Evolutionary conservation across 2,888 invertebrate species (phyloP).

Genomic region (Neoscelio sp.): DNA sequence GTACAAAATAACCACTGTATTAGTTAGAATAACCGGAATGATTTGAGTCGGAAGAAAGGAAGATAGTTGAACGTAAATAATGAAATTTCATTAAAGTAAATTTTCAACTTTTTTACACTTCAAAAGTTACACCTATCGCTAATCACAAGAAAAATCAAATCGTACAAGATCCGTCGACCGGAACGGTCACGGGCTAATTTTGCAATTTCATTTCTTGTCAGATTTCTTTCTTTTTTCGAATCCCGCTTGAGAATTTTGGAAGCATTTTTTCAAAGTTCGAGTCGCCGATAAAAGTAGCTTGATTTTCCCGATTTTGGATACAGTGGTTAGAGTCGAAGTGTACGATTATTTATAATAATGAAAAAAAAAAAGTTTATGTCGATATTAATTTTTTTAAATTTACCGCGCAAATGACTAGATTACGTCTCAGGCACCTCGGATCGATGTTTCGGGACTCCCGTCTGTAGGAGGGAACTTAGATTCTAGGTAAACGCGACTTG

Average conservation of each 20-base stretch:
- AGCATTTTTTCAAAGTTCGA: not conserved
- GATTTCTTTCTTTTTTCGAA: not conserved
- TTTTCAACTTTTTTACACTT: no score
- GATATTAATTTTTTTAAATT: conserved; percentile 40
- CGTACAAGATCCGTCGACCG: no score
- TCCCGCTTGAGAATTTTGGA: conserved; percentile 10
- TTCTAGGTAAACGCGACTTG: conserved; percentile 72
- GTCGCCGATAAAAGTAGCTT: not conserved
- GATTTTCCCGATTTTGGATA: conserved; percentile 10
- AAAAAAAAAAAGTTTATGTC: conserved; percentile 8
- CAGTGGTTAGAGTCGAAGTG: conserved; percentile 37
- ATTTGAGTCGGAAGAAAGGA: no score
- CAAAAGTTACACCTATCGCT: no score
- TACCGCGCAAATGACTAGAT: conserved; percentile 48
- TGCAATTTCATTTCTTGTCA: not conserved
- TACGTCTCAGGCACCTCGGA: conserved; percentile 69
- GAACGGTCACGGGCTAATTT: no score
- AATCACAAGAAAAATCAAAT: no score
- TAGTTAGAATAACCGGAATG: not conserved
- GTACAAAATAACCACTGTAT: conserved; percentile 42
- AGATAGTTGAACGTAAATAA: no score
- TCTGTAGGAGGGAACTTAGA: conserved; percentile 54
- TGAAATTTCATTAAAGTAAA: no score
- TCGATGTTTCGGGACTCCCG: conserved; percentile 70
- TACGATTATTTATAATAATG: conserved; percentile 33